These are phyloP conservation scores for Gnathonemus echidnorhynchus DNA, from an alignment of 2,113 vertebrate genomes.

Conservation along the genomic window DNA sequence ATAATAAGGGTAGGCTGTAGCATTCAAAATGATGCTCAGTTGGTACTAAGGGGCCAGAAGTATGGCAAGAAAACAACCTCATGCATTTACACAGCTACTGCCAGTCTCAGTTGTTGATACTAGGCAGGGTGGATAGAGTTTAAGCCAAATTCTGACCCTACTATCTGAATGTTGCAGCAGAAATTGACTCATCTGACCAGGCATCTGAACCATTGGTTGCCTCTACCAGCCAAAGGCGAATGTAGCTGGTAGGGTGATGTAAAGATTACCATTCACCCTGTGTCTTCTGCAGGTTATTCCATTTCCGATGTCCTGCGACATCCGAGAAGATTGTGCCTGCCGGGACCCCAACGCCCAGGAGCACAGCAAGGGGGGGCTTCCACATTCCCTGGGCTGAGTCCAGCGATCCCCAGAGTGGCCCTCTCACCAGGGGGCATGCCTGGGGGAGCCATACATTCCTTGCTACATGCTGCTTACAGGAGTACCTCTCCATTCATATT, in stretches of 20 bases:
- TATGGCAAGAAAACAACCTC: background rate
- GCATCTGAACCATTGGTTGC: background rate
- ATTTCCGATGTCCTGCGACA: constrained; percentile 91
- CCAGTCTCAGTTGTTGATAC: background rate
- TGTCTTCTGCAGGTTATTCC: constrained; percentile 77
- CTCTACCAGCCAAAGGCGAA: background rate
- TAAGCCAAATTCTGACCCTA: background rate
- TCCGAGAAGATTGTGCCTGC: constrained; percentile 86
- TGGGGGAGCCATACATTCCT: constrained; percentile 63
- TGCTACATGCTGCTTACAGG: constrained; percentile 69
- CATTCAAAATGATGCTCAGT: background rate
- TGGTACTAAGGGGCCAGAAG: background rate
- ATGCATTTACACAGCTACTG: background rate
- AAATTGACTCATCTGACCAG: background rate
- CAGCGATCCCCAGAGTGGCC: background rate
- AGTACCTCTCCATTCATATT: constrained; percentile 65
- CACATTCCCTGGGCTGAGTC: constrained; percentile 75
- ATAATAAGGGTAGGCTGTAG: background rate
- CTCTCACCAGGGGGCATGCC: constrained; percentile 47
- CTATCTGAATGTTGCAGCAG: background rate
- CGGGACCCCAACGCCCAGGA: constrained; percentile 83
- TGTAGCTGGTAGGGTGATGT: background rate
- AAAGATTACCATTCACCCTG: background rate
- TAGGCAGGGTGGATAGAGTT: background rate
- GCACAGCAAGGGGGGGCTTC: constrained; percentile 71